phyloP scores from a whole-genome alignment of 2,113 vertebrate genomes.

The Pitta sordida region DNA sequence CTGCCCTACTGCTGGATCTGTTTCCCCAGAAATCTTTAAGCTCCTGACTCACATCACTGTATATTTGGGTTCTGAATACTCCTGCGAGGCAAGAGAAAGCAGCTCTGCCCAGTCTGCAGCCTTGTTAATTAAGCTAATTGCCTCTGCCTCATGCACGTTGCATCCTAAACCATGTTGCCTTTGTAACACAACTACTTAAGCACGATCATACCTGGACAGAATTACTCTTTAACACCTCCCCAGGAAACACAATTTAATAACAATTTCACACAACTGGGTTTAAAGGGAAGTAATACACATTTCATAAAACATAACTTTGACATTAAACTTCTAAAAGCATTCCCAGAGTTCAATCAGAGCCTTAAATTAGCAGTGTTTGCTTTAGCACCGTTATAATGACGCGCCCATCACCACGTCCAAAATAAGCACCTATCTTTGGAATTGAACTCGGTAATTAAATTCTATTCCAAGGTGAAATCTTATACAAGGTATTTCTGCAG shows the following conservation, averaged over 20 bases:
- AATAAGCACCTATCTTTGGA: constrained; percentile 53
- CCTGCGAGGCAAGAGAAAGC: neutral
- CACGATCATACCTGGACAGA: neutral
- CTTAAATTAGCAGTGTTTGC: constrained; percentile 54
- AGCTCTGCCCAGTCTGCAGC: neutral
- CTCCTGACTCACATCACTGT: neutral
- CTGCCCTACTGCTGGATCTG: neutral
- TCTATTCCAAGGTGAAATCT: constrained; percentile 29
- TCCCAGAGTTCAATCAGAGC: constrained; percentile 44
- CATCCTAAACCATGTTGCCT: neutral
- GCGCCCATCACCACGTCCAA: constrained; percentile 51
- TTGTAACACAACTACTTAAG: constrained; percentile 1
- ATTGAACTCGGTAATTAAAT: constrained; percentile 14
- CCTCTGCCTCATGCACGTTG: neutral
- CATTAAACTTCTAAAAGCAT: constrained; percentile 34
- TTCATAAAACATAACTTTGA: constrained; percentile 41
- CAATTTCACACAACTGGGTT: constrained; percentile 38
- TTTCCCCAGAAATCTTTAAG: neutral
- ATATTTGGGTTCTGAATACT: neutral
- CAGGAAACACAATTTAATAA: constrained; percentile 50
- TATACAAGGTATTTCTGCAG: neutral
- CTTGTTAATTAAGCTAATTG: neutral
- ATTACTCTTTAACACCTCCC: constrained; percentile 32
- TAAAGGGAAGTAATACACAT: constrained; percentile 32
- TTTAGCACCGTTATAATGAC: constrained; percentile 50